Base-by-base conservation (phyloP, 2,888 invertebrate species). In the Pteria penguin region DNA sequence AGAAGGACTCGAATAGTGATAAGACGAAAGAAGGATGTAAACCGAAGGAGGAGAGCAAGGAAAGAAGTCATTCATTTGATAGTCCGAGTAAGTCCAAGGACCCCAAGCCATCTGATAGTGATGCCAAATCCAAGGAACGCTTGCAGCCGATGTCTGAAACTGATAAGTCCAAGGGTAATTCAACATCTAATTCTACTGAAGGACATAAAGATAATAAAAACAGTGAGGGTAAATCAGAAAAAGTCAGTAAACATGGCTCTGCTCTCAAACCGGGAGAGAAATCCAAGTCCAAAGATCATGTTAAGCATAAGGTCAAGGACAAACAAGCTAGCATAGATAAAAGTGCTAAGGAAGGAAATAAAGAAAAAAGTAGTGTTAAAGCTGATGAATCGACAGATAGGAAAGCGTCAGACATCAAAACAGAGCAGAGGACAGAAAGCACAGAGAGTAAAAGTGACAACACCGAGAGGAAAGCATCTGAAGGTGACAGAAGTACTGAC, bases 301-400 rank as follows among this genome's bases (percentile, higher is more conserved):
- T 31, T 4, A 68, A 72, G 29, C 14, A 45, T n/a, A 76, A 76
- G 22, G 18, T 31, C 5, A 76, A 71, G 26, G 75, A 76, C 18
- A 71, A 72, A 62, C 65, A 65, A 14, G 18, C 33, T 4, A 61
- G 32, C 52, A 14, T 14, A 27, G 74, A 74, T 27, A 74, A 74
- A 60, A 2, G 26, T 4, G 11, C 29, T 3, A 74, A 74, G 29
- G 74, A 74, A 62, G 31, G 24, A 4, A 60, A 61, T 22, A 74
- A 74, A 36, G 74, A 74, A 24, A 54, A 33, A 26, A 62, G 52
- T 22, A 36, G 55, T 62, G 31, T 32, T 4, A 32, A 32, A 22
- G 52, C 66, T 22, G 62, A 68, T 22, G 74, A 74, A 29, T 36
- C 33, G 4, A 26, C 11, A 57, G 22, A 22, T 8, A 33, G 55